Conservation (phyloP, 2,113 vertebrate genomes). For the Drymodes brunneopygia region DNA sequence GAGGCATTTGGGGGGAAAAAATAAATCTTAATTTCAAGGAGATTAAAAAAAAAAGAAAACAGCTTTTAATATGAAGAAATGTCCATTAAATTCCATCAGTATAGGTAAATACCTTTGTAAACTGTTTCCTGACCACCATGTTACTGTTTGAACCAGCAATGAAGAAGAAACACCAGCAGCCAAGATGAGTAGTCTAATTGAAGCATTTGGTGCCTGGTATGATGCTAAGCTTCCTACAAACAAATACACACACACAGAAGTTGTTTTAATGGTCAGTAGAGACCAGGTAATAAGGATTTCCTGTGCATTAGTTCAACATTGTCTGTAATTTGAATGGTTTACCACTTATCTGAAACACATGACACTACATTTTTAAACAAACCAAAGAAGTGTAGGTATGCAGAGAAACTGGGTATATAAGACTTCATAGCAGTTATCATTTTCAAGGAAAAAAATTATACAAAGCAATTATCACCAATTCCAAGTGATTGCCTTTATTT, state of each 20-base stretch:
- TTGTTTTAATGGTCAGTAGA: neutral
- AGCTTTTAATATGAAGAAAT: neutral
- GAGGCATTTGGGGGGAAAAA: neutral
- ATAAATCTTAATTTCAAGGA: neutral
- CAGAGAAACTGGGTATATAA: neutral
- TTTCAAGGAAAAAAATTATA: neutral
- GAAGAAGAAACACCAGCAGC: conserved; percentile 68
- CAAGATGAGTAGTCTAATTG: conserved; percentile 51
- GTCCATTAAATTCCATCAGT: neutral
- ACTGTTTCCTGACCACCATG: conserved; percentile 72
- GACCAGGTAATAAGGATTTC: neutral
- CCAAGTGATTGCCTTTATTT: neutral
- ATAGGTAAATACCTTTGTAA: conserved; percentile 69
- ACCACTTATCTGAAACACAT: neutral
- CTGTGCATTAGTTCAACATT: neutral
- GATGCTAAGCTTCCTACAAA: conserved; percentile 68
- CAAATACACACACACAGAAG: neutral
- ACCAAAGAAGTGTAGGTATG: neutral
- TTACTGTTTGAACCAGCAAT: conserved; percentile 67
- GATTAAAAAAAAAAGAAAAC: neutral
- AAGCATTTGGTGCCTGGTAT: conserved; percentile 65
- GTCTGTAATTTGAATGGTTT: neutral
- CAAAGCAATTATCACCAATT: neutral
- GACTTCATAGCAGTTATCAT: neutral
- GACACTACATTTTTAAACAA: neutral